These are phyloP conservation scores for Drosophila ochracea DNA, from an alignment of 2,888 invertebrate genomes.

Conservation along the genomic window DNA sequence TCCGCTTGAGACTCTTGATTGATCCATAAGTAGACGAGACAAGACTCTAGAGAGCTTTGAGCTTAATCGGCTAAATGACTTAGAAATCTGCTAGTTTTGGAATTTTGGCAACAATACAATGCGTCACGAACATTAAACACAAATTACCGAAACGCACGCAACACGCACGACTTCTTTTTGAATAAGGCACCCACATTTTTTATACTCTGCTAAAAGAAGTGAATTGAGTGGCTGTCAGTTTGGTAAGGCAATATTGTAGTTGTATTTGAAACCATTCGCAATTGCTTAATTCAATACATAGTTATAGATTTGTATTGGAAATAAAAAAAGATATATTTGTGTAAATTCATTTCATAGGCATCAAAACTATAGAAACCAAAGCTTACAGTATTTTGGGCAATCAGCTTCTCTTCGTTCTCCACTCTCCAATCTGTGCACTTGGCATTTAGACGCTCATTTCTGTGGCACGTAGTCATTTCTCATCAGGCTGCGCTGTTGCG, in stretches of 20 bases:
- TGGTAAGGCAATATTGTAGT: neutral
- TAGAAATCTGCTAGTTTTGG: neutral
- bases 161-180: neutral
- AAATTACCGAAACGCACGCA: constrained; percentile 9
- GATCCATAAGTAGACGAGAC: constrained; percentile 32
- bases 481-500: constrained; percentile 55
- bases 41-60: neutral
- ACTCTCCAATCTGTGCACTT: constrained; percentile 1
- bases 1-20: constrained; percentile 27
- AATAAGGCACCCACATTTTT: neutral
- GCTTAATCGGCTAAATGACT: constrained; percentile 5
- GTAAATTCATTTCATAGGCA: neutral
- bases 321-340: too few species aligned
- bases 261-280: neutral
- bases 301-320: neutral
- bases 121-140: constrained; percentile 8
- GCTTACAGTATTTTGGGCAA: constrained; percentile 43
- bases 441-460: constrained; percentile 40
- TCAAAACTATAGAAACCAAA: constrained; percentile 14
- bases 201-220: neutral
- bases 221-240: neutral
- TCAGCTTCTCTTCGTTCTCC: constrained; percentile 12
- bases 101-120: constrained; percentile 2
- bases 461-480: constrained; percentile 73
- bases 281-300: neutral